Evolutionary conservation across 2,113 vertebrate species (phyloP).

Genomic region (Prionailurus bengalensis): DNA sequence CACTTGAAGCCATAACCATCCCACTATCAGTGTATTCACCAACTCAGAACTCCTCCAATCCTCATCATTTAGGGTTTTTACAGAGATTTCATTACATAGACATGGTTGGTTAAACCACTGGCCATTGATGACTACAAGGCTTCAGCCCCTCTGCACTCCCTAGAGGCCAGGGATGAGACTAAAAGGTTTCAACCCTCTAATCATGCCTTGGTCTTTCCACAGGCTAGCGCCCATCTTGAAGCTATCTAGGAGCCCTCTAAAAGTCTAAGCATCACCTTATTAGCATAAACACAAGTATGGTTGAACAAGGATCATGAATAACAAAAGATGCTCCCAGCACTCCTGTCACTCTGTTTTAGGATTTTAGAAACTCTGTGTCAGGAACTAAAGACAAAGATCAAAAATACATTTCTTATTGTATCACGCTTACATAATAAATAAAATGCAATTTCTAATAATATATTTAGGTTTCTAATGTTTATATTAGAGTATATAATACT

Average conservation of each 20-base stretch:
- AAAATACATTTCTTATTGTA: not conserved
- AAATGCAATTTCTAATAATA: not conserved
- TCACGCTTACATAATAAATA: not conserved
- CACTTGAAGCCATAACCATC: not conserved
- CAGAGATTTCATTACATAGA: not conserved
- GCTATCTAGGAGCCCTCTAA: not conserved
- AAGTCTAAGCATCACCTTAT: not conserved
- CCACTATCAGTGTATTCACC: not conserved
- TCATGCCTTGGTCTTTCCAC: not conserved
- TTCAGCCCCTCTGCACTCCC: not conserved
- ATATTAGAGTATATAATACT: not conserved
- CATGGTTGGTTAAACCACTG: not conserved
- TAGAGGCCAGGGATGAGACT: not conserved
- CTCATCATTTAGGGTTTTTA: not conserved
- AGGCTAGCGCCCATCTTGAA: not conserved
- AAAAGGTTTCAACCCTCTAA: not conserved
- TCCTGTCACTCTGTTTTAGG: not conserved
- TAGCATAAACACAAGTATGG: not conserved
- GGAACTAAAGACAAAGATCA: not conserved
- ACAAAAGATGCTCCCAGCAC: not conserved
- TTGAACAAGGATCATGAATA: not conserved
- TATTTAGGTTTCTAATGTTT: not conserved
- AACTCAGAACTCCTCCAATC: not conserved
- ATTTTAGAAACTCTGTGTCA: not conserved
- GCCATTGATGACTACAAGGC: not conserved